Evolutionary conservation across 2,888 invertebrate genomes (phyloP), one percentile per base, ranked within the genome.

Genomic region (Hypomecis punctinalis): DNA sequence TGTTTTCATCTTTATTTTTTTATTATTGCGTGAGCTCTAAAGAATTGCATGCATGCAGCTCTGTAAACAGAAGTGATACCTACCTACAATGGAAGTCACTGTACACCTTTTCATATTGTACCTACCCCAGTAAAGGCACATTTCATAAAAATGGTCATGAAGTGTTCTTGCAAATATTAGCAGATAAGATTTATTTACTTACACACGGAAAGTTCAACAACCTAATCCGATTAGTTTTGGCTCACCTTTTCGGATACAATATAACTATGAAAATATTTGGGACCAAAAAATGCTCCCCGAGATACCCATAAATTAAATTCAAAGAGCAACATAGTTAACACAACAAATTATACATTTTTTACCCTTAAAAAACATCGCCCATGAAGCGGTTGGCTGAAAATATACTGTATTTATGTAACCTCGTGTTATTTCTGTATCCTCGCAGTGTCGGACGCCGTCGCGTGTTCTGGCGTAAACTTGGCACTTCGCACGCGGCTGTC

Each of bases 401-500:
- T 78, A 67, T 48, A 40, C 43, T 46, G 54, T 70, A 58, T 79
- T 80, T 83, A 82, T 76, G 75, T 74, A 85, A 81, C 86, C 84
- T 88, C 84, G 86, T 72, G 79, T 84, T 90, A 90, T 90, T 89
- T 89, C 80, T 80, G 86, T 81, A 65, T 57, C 70, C 67, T 70
- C 70, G 79, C 61, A 52, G 65, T 72, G 78, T 76, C 77, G 70
- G 75, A 61, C 67, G 66, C 69, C 64, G 66, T 73, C 75, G 73
- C 71, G 73, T 67, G 71, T 73, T 68, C 72, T 76, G 79, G 76
- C 84, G 85, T 88, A 89, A 88, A 88, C 88, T 89, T 90, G 90
- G 90, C 90, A 88, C 83, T 84, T 79, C 76, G 71, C 77, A 74
- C 77, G 77, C 78, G 76, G 78, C 80, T 77, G 70, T 81, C 82